Percentiles rank a stretch among this genome's conserved stretches.
Conservation (phyloP, 2,888 invertebrate species). For the Mythimna lalbum region DNA sequence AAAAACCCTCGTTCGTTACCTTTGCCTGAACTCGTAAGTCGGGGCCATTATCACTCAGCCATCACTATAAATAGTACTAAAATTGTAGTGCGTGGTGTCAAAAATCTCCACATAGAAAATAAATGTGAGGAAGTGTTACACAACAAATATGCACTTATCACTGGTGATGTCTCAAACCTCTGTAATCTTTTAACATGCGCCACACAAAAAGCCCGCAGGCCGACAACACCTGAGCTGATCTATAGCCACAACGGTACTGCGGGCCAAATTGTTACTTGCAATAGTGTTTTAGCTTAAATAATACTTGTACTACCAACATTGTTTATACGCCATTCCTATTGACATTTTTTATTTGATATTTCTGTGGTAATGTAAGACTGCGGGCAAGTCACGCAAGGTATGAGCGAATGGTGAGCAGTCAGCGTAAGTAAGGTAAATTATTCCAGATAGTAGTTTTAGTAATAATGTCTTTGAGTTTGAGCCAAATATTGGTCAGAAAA, state of each 20-base stretch:
- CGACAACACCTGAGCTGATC: conserved; percentile 88
- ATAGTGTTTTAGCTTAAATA: conserved; percentile 81
- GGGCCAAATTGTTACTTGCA: conserved; percentile 88
- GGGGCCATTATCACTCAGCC: no score
- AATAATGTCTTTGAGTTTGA: no score
- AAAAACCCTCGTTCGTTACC: no score
- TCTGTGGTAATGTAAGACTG: conserved; percentile 30
- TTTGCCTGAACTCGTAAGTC: no score
- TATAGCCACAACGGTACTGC: conserved; percentile 87
- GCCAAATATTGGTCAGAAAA: no score
- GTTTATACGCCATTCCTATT: conserved; percentile 57
- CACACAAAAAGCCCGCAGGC: conserved; percentile 82
- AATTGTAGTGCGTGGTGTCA: no score
- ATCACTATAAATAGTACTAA: no score
- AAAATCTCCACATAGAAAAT: no score
- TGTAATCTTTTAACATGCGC: conserved; percentile 64
- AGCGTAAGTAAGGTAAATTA: neutral
- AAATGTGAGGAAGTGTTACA: neutral
- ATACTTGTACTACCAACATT: conserved; percentile 60
- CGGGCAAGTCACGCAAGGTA: conserved; percentile 29
- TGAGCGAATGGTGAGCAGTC: conserved; percentile 10
- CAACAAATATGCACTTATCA: neutral
- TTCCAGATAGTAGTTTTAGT: neutral
- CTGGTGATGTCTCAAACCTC: neutral
- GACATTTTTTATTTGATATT: conserved; percentile 50